Conservation (phyloP, 1,140 invertebrate genomes). For the Eupristina koningsbergeri region DNA sequence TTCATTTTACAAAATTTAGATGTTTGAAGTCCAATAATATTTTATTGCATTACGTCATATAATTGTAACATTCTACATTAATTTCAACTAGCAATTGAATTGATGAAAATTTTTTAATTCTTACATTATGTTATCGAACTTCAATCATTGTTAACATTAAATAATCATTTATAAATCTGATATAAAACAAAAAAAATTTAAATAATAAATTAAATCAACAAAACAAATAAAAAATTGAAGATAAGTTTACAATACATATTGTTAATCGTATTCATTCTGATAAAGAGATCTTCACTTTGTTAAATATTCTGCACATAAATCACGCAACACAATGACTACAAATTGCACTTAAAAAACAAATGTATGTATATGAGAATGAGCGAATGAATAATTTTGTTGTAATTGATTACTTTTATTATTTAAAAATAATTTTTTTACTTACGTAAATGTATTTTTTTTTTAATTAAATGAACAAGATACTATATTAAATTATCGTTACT, state of each 20-base stretch:
- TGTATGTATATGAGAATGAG: constrained; percentile 3
- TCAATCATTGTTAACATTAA: no score
- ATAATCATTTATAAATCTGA: no score
- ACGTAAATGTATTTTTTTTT: neutral
- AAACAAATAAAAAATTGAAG: neutral
- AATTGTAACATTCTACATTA: no score
- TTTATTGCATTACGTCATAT: no score
- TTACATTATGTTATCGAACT: no score
- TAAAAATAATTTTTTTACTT: constrained; percentile 19
- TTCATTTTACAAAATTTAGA: no score
- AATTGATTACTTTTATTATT: constrained; percentile 23
- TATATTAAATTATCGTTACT: neutral
- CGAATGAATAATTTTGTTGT: constrained; percentile 11
- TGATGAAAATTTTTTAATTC: no score
- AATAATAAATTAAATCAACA: no score
- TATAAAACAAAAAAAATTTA: no score
- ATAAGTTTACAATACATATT: neutral
- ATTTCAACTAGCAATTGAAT: no score
- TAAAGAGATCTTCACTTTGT: neutral
- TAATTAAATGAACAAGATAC: neutral
- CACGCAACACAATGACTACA: constrained; percentile 27
- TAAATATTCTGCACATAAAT: constrained; percentile 43
- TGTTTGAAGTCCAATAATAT: no score
- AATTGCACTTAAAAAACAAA: neutral
- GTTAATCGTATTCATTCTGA: neutral